These are phyloP conservation scores for Ageneiosus marmoratus DNA, from an alignment of 2,113 vertebrate genomes.

Conservation along the genomic window DNA sequence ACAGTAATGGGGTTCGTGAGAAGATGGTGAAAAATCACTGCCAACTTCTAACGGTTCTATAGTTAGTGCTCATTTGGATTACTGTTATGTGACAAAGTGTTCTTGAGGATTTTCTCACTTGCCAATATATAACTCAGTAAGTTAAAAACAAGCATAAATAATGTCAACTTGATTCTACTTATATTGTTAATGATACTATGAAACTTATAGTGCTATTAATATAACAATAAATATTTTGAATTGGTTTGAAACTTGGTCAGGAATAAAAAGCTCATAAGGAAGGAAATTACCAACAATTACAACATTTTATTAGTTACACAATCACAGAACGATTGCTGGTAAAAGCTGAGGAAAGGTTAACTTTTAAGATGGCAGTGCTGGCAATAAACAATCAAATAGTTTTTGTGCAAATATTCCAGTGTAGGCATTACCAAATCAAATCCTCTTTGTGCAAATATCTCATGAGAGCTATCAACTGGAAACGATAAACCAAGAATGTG, in stretches of 20 bases:
- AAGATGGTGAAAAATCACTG: not conserved
- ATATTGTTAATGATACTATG: not conserved
- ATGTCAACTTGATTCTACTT: no score
- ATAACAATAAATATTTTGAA: not conserved
- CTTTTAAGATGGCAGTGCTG: no score
- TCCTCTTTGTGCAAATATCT: no score
- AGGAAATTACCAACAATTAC: not conserved
- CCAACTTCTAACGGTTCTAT: not conserved
- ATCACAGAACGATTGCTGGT: not conserved
- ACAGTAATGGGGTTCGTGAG: not conserved
- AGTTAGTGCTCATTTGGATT: not conserved
- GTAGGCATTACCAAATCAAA: no score
- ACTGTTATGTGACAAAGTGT: not conserved
- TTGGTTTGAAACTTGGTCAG: not conserved
- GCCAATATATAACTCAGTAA: not conserved
- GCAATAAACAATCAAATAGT: no score
- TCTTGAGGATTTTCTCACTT: not conserved
- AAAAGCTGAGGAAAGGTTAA: no score
- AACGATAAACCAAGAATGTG: no score
- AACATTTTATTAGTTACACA: not conserved
- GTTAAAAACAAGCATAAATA: not conserved
- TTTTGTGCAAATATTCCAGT: no score
- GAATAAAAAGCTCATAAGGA: not conserved
- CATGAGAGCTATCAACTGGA: no score
- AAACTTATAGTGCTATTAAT: not conserved